phyloP scores from a whole-genome alignment of 2,113 vertebrate species.

The Podiceps cristatus region DNA sequence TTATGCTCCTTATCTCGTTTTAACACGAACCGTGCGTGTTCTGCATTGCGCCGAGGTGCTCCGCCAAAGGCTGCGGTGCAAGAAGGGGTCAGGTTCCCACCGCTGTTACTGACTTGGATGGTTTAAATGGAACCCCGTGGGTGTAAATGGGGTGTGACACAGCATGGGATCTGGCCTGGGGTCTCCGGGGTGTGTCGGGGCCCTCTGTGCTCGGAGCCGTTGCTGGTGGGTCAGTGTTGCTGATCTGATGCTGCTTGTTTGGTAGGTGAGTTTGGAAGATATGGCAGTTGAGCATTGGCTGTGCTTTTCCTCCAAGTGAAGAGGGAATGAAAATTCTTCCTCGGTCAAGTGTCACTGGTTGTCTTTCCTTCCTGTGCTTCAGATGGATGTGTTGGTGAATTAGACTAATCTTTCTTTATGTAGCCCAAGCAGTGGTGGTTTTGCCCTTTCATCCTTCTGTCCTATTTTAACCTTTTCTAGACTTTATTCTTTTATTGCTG shows the following conservation, averaged over 20 bases:
- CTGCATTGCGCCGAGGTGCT: neutral
- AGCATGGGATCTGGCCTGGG: neutral
- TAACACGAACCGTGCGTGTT: neutral
- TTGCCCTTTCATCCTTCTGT: neutral
- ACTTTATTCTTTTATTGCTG: neutral
- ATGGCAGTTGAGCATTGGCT: neutral
- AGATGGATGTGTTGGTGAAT: neutral
- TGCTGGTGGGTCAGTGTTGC: neutral
- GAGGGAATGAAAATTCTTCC: neutral
- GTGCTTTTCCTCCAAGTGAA: neutral
- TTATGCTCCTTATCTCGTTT: neutral
- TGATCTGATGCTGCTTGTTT: neutral
- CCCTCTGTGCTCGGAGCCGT: neutral
- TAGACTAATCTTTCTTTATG: neutral
- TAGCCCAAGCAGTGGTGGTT: neutral
- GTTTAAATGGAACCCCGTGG: neutral
- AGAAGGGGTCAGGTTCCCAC: neutral
- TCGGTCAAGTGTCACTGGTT: neutral
- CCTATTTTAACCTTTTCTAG: neutral
- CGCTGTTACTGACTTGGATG: neutral
- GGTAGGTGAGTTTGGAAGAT: neutral
- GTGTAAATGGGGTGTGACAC: neutral
- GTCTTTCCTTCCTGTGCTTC: neutral
- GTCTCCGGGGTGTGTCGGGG: fast-evolving
- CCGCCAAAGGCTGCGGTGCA: neutral